Base-by-base conservation (phyloP, 2,888 invertebrate genomes). In the Heliothis peltigera region DNA sequence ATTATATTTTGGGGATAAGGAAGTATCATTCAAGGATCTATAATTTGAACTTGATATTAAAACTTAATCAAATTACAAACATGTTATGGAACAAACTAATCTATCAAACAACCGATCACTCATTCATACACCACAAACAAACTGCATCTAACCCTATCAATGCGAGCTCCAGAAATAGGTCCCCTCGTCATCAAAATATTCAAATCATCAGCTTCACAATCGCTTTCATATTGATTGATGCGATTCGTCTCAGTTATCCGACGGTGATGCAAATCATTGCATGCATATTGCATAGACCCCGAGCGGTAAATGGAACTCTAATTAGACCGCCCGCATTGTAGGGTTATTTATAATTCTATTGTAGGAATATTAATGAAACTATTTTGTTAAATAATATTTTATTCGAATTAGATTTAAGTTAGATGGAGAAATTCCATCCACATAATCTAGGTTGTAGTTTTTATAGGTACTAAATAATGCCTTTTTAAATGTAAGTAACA, bases 321-420 rank as follows among this genome's bases (percentile, higher is more conserved):
- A 89, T 89, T 87, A 87, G 85, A 86, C 88, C 89, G 80, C 89
- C 89, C 86, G 87, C 83, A 70, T 69, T 57, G 81, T 61, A 18
- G 55, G 62, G 55, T 51, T 68, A 62, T 53, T 51, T 68, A 62
- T 53, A 64, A 54, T 64, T 64, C 58, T 64, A 62, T 75, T 64
- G 63, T 62, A 21, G 47, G 15, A 44, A 58, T 47, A 62, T 22
- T 25, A 18, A 25, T 19, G 7, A 28, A 39, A 15, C 22, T 7
- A 19, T 71, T 57, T 71, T 42, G 18, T 51, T 17, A 5, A 46
- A n/a, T 12, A 18, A 15, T 19, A 25, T 2, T 5, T 32, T 18
- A 15, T 32, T 28, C 1, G n/a, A 19, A 39, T 21, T 42, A 28
- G 0, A 42, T 28, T 28, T 15, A 15, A 21, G 15, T 2, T 5